Evolutionary conservation across 2,797 vertebrate genomes (phyloP).

Genomic region (Meda fulgida): DNA sequence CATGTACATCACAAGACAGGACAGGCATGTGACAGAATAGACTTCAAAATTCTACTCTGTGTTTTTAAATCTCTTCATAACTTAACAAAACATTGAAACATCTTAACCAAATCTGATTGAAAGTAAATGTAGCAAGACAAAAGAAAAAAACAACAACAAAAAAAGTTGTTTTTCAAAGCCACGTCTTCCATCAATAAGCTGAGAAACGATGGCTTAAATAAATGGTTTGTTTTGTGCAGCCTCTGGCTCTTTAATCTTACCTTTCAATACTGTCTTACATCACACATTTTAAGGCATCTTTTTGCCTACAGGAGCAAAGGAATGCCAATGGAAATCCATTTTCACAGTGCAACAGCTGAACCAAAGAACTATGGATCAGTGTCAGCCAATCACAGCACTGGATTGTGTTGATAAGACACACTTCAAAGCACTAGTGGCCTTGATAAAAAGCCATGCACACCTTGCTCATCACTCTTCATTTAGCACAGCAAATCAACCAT

Average conservation of each 20-base stretch:
- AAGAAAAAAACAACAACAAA: background rate
- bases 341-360: slow-evolving; percentile 52
- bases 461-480: slow-evolving; percentile 61
- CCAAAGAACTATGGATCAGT: slow-evolving; percentile 56
- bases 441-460: slow-evolving; percentile 56
- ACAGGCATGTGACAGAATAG: too few relatives aligned
- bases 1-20: too few relatives aligned
- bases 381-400: slow-evolving; percentile 61
- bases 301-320: slow-evolving; percentile 43
- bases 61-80: too few relatives aligned
- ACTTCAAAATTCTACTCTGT: too few relatives aligned
- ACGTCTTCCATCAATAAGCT: slow-evolving; percentile 25
- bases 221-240: slow-evolving; percentile 47
- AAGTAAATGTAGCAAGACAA: background rate
- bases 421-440: slow-evolving; percentile 50
- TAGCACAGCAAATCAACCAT: slow-evolving; percentile 29
- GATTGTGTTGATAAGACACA: slow-evolving; percentile 54
- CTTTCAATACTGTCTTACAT: slow-evolving; percentile 46
- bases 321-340: slow-evolving; percentile 56
- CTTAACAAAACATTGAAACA: background rate
- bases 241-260: slow-evolving; percentile 49
- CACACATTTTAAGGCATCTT: too few relatives aligned
- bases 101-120: background rate
- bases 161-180: slow-evolving; percentile 2
- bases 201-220: slow-evolving; percentile 34